Conservation (phyloP, 2,113 vertebrate species). For the Prochilodus magdalenae region DNA sequence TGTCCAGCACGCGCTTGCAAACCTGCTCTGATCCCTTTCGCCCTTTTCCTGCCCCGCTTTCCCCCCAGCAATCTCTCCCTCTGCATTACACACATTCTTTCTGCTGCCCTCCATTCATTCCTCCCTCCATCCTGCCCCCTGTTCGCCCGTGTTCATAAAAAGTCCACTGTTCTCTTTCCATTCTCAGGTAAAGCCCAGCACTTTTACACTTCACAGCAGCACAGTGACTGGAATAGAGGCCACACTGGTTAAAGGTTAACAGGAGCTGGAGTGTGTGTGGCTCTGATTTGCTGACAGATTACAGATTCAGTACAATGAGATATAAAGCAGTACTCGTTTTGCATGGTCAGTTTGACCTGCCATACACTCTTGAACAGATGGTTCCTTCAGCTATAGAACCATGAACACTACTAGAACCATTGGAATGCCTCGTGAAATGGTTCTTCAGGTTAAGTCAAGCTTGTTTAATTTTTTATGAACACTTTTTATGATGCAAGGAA, state of each 20-base stretch:
- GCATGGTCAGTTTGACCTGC: too few relatives aligned
- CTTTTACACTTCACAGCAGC: constrained; percentile 53
- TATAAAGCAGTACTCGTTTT: too few relatives aligned
- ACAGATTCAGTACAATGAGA: background rate
- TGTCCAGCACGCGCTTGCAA: constrained; percentile 50
- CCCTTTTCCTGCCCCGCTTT: constrained; percentile 10
- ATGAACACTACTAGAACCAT: too few relatives aligned
- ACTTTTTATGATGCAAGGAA: too few relatives aligned
- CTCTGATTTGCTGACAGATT: background rate
- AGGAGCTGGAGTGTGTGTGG: background rate
- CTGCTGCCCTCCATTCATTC: constrained; percentile 70
- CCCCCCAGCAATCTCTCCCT: constrained; percentile 48
- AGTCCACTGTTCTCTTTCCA: constrained; percentile 67
- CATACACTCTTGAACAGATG: too few relatives aligned
- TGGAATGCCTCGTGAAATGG: too few relatives aligned
- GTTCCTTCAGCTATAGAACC: too few relatives aligned
- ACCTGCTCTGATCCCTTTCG: constrained; percentile 57
- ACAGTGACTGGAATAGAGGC: constrained; percentile 10
- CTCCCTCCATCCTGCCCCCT: constrained; percentile 10
- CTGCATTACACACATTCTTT: constrained; percentile 74
- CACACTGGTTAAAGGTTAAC: constrained; percentile 8
- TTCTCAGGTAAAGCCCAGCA: constrained; percentile 62
- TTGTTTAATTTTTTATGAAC: too few relatives aligned
- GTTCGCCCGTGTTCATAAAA: constrained; percentile 64
- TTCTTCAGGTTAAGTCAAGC: too few relatives aligned